Evolutionary conservation across 2,888 invertebrate species (phyloP).

Genomic region (Hypercompe scribonia): DNA sequence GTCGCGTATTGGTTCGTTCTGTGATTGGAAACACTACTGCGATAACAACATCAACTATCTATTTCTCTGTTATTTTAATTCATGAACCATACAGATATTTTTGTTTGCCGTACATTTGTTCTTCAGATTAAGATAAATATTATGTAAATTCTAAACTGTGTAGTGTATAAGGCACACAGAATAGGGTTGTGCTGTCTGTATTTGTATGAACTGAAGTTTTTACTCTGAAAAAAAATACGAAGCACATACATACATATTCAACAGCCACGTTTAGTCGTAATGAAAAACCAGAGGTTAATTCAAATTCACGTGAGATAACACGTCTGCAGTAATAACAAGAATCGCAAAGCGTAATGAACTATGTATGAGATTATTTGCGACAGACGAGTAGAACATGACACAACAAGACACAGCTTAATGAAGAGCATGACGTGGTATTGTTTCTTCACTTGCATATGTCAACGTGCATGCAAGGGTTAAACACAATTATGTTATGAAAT

Average conservation of each 20-base stretch:
- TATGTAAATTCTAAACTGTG: not conserved
- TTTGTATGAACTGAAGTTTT: not conserved
- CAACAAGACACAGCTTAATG: conserved; percentile 22
- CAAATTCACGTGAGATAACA: conserved; percentile 59
- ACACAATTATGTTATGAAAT: not conserved
- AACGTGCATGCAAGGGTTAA: conserved; percentile 7
- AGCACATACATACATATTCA: conserved; percentile 71
- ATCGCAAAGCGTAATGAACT: conserved; percentile 55
- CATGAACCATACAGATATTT: no score
- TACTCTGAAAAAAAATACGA: not conserved
- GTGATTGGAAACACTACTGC: no score
- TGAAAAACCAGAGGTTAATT: conserved; percentile 71
- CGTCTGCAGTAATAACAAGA: conserved; percentile 53
- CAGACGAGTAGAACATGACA: conserved; percentile 18
- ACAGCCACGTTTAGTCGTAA: conserved; percentile 61
- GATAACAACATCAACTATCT: no score
- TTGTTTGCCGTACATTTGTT: no score
- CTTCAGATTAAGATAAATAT: not conserved
- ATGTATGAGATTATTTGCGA: conserved; percentile 47
- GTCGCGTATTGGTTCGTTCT: no score
- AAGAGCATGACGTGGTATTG: conserved; percentile 17
- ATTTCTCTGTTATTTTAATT: no score
- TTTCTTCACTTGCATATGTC: conserved; percentile 22
- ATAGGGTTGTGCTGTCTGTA: no score
- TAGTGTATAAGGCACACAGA: not conserved